Percentiles rank a stretch among this genome's conserved stretches.
These are phyloP conservation scores for Vidua macroura DNA, from an alignment of 2,113 vertebrate species.

Conservation along the genomic window DNA sequence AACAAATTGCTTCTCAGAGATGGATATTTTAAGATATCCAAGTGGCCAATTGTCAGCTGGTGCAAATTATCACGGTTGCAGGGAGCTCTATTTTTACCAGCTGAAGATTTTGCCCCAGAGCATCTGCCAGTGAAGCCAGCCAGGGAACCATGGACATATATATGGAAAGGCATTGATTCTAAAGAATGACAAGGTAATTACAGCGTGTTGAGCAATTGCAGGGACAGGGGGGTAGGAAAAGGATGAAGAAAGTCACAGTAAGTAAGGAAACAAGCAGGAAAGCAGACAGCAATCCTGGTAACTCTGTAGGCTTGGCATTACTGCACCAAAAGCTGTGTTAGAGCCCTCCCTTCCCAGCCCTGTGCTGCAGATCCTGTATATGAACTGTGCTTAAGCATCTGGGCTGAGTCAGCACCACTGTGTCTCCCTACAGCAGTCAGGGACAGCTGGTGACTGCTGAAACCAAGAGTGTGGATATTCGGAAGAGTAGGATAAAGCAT, in stretches of 20 bases:
- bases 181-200: background rate
- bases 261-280: background rate
- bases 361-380: background rate
- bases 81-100: slow-evolving; percentile 37
- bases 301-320: background rate
- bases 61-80: background rate
- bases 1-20: slow-evolving; percentile 30
- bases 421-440: background rate
- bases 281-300: background rate
- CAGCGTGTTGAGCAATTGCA: background rate
- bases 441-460: background rate
- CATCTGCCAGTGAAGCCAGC: background rate
- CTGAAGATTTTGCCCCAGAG: slow-evolving; percentile 26
- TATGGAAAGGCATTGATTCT: background rate
- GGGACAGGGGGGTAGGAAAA: background rate
- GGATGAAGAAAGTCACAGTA: background rate
- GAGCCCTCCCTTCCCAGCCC: background rate
- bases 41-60: slow-evolving; percentile 17
- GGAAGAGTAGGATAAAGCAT: background rate
- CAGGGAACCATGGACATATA: background rate
- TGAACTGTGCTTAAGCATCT: background rate
- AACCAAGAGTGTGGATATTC: background rate
- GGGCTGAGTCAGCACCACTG: background rate
- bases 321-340: background rate
- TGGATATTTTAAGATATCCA: slow-evolving; percentile 2